A percentile compares a stretch with the other conserved stretches of the same genome.
These are phyloP conservation scores for Rissa tridactyla DNA, from an alignment of 2,113 vertebrate species.

Conservation along the genomic window DNA sequence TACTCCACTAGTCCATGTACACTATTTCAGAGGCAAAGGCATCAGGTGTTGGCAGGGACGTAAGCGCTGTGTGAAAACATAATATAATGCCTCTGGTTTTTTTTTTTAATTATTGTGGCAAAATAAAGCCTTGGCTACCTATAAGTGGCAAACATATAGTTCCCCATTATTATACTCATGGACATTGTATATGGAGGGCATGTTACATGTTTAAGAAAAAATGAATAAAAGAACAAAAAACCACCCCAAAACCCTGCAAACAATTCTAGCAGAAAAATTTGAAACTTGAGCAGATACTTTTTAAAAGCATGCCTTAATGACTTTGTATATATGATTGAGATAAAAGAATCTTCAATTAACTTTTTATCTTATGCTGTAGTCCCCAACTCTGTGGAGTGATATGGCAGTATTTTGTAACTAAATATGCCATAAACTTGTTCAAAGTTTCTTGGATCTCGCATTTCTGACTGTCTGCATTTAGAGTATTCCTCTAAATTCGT, in stretches of 20 bases:
- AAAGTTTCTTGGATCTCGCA: background rate
- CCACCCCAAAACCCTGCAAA: background rate
- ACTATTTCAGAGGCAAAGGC: background rate
- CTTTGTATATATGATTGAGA: background rate
- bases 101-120: background rate
- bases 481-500: background rate
- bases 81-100: fast-evolving
- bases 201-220: background rate
- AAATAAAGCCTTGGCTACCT: background rate
- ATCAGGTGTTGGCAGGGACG: background rate
- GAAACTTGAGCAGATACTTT: background rate
- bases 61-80: background rate
- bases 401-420: background rate
- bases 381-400: background rate
- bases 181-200: background rate
- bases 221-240: background rate
- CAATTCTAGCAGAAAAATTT: background rate
- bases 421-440: background rate
- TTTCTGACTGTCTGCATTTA: background rate
- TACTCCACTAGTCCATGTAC: background rate
- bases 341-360: background rate
- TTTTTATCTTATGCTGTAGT: background rate
- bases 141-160: background rate
- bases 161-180: background rate
- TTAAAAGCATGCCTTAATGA: background rate